phyloP scores from a whole-genome alignment of 2,888 invertebrate genomes.

The Latrodectus hesperus region DNA sequence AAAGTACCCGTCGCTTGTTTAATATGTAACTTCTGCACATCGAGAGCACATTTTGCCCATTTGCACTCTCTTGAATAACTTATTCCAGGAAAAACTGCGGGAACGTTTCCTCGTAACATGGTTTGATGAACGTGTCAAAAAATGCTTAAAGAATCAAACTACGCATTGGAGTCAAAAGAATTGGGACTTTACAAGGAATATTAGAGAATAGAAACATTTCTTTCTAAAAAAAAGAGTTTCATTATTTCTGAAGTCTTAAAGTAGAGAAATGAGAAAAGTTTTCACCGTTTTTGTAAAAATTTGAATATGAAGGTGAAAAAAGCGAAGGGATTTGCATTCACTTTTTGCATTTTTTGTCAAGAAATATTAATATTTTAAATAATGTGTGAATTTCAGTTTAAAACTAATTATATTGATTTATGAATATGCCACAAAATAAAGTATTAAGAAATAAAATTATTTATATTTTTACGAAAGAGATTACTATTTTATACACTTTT shows the following conservation, averaged over 20 bases:
- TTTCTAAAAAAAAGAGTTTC: neutral
- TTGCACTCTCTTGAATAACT: neutral
- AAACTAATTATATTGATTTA: too few relatives aligned
- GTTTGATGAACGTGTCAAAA: constrained; percentile 8
- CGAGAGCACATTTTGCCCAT: neutral
- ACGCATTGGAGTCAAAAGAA: neutral
- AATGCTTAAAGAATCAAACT: neutral
- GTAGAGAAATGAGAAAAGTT: neutral
- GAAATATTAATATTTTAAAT: too few relatives aligned
- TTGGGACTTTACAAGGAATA: too few relatives aligned
- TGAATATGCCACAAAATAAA: too few relatives aligned
- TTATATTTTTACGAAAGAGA: too few relatives aligned
- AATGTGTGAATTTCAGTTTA: too few relatives aligned
- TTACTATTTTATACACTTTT: too few relatives aligned
- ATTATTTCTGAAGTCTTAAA: neutral
- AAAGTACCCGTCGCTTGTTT: constrained; percentile 44
- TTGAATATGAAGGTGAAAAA: too few relatives aligned
- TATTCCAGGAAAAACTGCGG: neutral
- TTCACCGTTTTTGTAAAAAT: too few relatives aligned
- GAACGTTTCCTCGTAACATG: neutral
- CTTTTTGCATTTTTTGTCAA: too few relatives aligned
- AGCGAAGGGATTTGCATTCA: too few relatives aligned
- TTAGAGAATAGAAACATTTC: neutral
- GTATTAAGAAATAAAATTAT: too few relatives aligned
- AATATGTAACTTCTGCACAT: constrained; percentile 31